Evolutionary conservation across 2,888 invertebrate species (phyloP).

Genomic region (Euplagia quadripunctaria): DNA sequence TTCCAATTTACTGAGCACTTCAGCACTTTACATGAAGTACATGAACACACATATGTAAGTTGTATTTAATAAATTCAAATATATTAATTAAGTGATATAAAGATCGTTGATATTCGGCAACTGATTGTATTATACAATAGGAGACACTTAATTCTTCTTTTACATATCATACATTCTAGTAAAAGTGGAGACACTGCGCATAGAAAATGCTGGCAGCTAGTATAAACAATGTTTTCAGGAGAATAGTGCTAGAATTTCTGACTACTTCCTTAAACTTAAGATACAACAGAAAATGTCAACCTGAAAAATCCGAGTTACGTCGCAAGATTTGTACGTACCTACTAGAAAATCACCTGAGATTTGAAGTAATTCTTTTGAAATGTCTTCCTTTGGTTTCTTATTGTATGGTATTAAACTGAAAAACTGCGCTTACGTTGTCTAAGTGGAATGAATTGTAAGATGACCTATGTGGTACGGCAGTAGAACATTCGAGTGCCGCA

Average conservation of each 20-base stretch:
- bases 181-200: too few species aligned
- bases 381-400: not conserved
- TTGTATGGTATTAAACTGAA: not conserved
- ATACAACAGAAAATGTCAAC: not conserved
- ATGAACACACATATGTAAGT: too few species aligned
- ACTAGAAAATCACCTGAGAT: not conserved
- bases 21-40: too few species aligned
- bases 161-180: too few species aligned
- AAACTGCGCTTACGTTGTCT: not conserved
- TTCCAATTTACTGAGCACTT: not conserved
- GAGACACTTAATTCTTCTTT: too few species aligned
- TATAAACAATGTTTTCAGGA: not conserved
- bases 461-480: not conserved
- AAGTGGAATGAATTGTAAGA: not conserved
- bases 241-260: not conserved
- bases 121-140: too few species aligned
- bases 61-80: too few species aligned
- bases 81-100: too few species aligned
- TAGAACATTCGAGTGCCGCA: too few species aligned
- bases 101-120: too few species aligned
- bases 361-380: conserved; percentile 2
- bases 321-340: not conserved
- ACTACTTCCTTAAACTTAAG: not conserved
- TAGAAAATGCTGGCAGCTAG: not conserved
- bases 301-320: not conserved